A percentile compares a stretch with the other conserved stretches of the same genome.
Evolutionary conservation across 2,113 vertebrate species (phyloP).

Genomic region (Apistogramma diplotaenia): DNA sequence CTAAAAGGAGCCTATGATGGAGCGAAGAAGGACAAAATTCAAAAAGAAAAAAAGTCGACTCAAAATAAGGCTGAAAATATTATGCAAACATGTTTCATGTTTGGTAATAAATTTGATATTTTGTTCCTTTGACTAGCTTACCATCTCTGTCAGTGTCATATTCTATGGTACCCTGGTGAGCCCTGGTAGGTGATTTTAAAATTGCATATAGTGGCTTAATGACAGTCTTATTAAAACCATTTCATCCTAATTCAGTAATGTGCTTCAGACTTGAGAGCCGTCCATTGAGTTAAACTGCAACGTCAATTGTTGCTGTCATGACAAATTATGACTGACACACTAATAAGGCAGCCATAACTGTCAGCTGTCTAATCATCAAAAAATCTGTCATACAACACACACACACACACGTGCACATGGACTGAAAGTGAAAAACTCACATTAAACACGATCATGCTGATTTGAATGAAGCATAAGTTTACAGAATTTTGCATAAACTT

Average conservation of each 20-base stretch:
- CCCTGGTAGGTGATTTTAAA: slow-evolving; percentile 4
- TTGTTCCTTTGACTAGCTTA: background rate
- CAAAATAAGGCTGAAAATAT: background rate
- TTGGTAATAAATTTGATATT: background rate
- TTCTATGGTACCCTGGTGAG: slow-evolving; percentile 6
- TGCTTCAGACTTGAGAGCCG: slow-evolving; percentile 44
- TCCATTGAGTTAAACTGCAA: slow-evolving; percentile 14
- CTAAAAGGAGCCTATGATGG: background rate
- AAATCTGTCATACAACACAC: background rate
- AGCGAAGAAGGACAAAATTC: background rate
- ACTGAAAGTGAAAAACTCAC: background rate
- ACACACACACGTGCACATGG: background rate
- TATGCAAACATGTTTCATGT: background rate
- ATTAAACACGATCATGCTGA: background rate
- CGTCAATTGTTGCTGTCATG: slow-evolving; percentile 42
- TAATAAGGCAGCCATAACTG: background rate
- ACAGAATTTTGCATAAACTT: background rate
- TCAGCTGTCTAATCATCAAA: slow-evolving; percentile 22
- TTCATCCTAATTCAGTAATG: slow-evolving; percentile 53
- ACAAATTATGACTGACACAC: slow-evolving; percentile 37
- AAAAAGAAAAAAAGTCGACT: background rate
- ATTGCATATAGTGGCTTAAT: slow-evolving; percentile 33
- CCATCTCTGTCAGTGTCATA: background rate
- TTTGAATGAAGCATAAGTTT: background rate
- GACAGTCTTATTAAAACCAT: slow-evolving; percentile 49